phyloP scores from a whole-genome alignment of 2,797 vertebrate genomes.

The Galaxias olidus region DNA sequence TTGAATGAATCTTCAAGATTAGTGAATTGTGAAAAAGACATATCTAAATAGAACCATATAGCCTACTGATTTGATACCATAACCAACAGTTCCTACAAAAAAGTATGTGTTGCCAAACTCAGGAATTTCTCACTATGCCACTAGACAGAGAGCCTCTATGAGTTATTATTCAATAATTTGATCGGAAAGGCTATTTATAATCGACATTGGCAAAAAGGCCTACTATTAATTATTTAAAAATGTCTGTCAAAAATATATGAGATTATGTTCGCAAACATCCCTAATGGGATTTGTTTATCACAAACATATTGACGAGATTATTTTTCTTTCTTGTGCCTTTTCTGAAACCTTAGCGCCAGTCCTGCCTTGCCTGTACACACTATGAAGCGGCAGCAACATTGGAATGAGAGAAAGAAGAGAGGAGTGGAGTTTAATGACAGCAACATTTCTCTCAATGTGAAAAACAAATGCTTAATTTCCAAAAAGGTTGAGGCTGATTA shows the following conservation, averaged over 20 bases:
- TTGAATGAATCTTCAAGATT: too few species aligned
- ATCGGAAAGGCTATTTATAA: neutral
- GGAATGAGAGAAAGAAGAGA: constrained; percentile 37
- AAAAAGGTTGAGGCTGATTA: constrained; percentile 17
- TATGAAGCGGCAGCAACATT: constrained; percentile 32
- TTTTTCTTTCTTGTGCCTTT: constrained; percentile 44
- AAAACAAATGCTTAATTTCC: constrained; percentile 44
- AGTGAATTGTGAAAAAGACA: too few species aligned
- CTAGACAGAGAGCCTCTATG: constrained; percentile 2
- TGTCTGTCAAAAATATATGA: constrained; percentile 2
- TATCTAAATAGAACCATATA: neutral
- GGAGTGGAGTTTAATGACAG: constrained; percentile 29
- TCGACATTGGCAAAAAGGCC: neutral
- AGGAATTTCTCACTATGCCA: constrained; percentile 43
- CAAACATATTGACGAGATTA: constrained; percentile 25
- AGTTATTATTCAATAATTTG: neutral
- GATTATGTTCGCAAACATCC: neutral
- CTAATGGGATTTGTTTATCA: neutral
- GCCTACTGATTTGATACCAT: neutral
- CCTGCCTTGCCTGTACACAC: constrained; percentile 32
- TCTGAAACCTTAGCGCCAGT: constrained; percentile 44
- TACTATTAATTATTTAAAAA: neutral
- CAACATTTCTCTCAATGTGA: constrained; percentile 38
- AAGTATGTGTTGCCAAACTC: constrained; percentile 16
- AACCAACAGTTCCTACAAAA: neutral